Evolutionary conservation across 2,888 invertebrate species (phyloP), one percentile per base, ranked within the genome.

Genomic region (Hipparchia semele): DNA sequence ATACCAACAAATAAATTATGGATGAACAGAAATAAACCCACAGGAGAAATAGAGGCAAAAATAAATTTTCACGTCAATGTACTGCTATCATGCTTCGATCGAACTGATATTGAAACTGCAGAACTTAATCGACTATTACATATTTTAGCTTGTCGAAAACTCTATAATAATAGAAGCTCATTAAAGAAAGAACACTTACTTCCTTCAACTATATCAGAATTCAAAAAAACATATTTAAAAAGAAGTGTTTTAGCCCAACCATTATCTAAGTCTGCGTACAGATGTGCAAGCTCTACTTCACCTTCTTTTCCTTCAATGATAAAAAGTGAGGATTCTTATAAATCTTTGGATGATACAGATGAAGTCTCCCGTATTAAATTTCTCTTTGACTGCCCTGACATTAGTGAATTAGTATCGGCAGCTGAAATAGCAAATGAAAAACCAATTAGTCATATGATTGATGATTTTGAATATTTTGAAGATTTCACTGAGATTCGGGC

Each of bases 381-480:
- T 71, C 82, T 93, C 45, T 92, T 93, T 77, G 88, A 90, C 58
- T 93, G 91, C 77, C 90, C 92, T 7, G 92, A 92, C 79, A 85
- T 94, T 60, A 91, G 89, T 78, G 92, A 92, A 81, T 80, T 93
- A 73, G 88, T 91, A 9, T 90, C 92, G 53, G 88, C 90, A 39
- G 84, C 86, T 59, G 93, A 94, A 86, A 89, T 93, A 76, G 83
- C 84, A n/a, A 87, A 81, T 71, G 81, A 85, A 54, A 80, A 83
- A 71, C 89, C 90, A 46, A 79, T 84, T 6, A 81, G 79, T 59
- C 89, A 91, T 73, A 82, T 91, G 72, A 90, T 92, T 67, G 91
- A 93, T 69, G 88, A 92, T 61, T 93, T 82, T 80, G 90, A 92
- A 73, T 87, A 82, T 80, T 92, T 92, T 80, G 93, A 94, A 84